Conservation (phyloP, 2,888 invertebrate genomes). For the Apomyelois bistriatella region DNA sequence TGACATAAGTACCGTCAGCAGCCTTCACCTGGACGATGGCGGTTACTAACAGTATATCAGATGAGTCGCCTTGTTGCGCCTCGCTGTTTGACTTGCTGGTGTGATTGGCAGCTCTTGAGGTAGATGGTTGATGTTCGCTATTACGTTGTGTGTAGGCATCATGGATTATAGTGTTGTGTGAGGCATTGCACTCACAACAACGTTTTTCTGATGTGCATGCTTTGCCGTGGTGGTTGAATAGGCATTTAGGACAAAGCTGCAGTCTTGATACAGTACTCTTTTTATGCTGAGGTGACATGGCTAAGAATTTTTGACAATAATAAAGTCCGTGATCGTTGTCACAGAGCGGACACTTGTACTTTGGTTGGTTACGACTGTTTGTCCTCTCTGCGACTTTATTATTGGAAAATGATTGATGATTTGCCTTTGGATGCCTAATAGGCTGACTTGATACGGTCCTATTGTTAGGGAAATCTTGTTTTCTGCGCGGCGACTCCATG, state of each 20-base stretch:
- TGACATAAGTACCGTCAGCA: too few species aligned
- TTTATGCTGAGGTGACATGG: neutral
- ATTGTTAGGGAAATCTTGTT: neutral
- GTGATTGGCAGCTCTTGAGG: too few species aligned
- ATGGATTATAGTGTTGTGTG: conserved; percentile 15
- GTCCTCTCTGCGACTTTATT: neutral
- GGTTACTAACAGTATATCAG: too few species aligned
- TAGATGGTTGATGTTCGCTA: too few species aligned
- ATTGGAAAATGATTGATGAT: neutral
- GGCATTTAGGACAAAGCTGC: conserved; percentile 14
- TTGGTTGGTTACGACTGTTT: neutral
- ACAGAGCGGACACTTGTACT: neutral
- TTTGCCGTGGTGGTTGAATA: conserved; percentile 11
- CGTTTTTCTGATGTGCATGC: conserved; percentile 11
- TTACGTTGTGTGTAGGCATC: neutral
- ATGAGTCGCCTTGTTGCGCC: too few species aligned
- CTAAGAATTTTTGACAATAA: neutral
- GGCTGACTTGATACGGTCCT: neutral
- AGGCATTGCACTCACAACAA: conserved; percentile 11
- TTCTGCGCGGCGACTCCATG: neutral
- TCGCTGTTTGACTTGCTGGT: too few species aligned
- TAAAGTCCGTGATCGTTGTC: neutral
- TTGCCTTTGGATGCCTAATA: neutral
- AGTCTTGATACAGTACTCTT: conserved; percentile 9
- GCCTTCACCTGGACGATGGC: too few species aligned